Evolutionary conservation across 2,113 vertebrate genomes (phyloP), one percentile per base, ranked within the genome.

Genomic region (Carassius auratus): DNA sequence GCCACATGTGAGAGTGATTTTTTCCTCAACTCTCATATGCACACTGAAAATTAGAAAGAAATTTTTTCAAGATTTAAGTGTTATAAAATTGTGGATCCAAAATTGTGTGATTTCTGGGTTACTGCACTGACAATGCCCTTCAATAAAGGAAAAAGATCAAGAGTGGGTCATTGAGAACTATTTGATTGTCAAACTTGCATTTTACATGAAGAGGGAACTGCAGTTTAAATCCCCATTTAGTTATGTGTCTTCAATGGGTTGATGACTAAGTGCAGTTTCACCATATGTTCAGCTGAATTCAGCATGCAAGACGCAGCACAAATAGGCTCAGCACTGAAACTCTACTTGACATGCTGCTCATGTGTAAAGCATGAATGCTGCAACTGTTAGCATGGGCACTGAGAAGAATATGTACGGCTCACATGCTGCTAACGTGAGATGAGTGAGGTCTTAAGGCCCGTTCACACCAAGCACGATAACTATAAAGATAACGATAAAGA

Each of bases 21-120:
- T 97, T 89, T 97, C 96, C 91, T 97, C 96, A 86, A 97, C 93
- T 87, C 96, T 95, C 94, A 97, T 92, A 84, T 97, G 96, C 85
- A 97, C 95, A 0, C 96, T 97, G 52, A 30, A 74, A 79, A 68
- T 50, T 45, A 62, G 38, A 19, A 45, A 82, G 42, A 82, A 55
- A 5, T 55, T 8, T 0, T 59, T 36, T 4, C 1, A 2, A 19
- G 7, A 30, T 9, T 23, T 55, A 30, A 23, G 5, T 50, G 21
- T 26, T 50, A 13, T n/a, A 15, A 75, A 75, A 26, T 26, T 42
- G 3, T 73, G 36, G 69, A 3, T 42, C 19, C n/a, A 68, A 55
- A 36, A 36, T 42, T 12, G 21, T 12, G 36, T 5, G 36, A 73
- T 42, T 45, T 42, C 9, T 42, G 19, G 68, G 4, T 42, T 71